Conservation (phyloP, 2,113 vertebrate species). For the Galbula dea region DNA sequence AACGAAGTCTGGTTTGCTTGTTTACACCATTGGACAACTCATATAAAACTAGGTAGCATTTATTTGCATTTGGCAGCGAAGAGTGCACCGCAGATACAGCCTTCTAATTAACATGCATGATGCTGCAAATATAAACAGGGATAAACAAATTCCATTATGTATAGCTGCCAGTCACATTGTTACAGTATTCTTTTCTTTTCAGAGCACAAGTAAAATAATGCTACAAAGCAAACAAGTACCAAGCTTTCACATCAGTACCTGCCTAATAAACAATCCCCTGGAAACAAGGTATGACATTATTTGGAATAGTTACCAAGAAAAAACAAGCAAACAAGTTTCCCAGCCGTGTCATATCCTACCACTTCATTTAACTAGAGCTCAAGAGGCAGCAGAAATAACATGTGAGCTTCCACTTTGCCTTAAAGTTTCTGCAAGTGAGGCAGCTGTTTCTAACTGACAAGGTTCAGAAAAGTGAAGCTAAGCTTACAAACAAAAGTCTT, state of each 20-base stretch:
- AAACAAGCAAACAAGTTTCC: not conserved
- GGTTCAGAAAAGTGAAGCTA: not conserved
- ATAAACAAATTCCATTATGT: slow-evolving; percentile 28
- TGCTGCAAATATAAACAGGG: slow-evolving; percentile 33
- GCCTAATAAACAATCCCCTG: not conserved
- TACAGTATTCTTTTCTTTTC: slow-evolving; percentile 13
- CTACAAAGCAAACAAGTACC: not conserved
- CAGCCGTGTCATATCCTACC: not conserved
- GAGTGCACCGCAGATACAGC: not conserved
- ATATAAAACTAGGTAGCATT: not conserved
- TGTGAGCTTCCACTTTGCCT: not conserved
- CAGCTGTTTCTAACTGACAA: not conserved
- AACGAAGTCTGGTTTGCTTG: slow-evolving; percentile 28
- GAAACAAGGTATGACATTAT: not conserved
- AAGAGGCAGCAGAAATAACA: not conserved
- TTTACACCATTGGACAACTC: slow-evolving; percentile 38
- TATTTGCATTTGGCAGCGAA: slow-evolving; percentile 32
- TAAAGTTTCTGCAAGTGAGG: not conserved
- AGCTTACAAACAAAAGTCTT: not conserved
- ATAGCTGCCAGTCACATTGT: slow-evolving; percentile 31
- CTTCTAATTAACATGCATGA: slow-evolving; percentile 62
- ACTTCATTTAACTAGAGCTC: not conserved
- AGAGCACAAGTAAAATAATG: not conserved
- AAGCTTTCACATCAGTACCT: slow-evolving; percentile 6
- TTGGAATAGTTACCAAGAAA: not conserved